Evolutionary conservation across 2,113 vertebrate genomes (phyloP).

Genomic region (Stegostoma tigrinum): DNA sequence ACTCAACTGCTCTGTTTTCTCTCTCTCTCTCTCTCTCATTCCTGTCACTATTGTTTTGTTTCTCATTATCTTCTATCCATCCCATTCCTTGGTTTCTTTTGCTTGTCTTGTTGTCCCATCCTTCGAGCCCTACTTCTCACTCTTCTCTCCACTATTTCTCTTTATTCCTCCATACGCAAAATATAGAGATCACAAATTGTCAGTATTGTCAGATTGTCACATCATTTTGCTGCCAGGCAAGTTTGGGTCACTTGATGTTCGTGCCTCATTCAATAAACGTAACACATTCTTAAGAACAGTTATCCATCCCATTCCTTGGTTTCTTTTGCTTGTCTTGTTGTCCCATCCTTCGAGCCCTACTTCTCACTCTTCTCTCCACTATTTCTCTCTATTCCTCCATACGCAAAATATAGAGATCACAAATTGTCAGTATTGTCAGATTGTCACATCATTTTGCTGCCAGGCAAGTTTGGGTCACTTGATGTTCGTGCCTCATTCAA

Average conservation of each 20-base stretch:
- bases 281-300: neutral
- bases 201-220: too few relatives aligned
- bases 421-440: neutral
- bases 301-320: too few relatives aligned
- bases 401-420: neutral
- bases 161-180: neutral
- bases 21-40: neutral
- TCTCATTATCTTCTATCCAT: neutral
- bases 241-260: neutral
- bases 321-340: neutral
- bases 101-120: neutral
- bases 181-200: neutral
- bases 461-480: neutral
- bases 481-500: neutral
- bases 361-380: neutral
- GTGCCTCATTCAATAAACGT: neutral
- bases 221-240: neutral
- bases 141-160: neutral
- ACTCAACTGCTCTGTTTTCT: neutral
- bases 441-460: neutral
- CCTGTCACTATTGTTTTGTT: too few relatives aligned
- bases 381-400: neutral
- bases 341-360: neutral
- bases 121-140: neutral
- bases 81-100: neutral